phyloP scores from a whole-genome alignment of 2,113 vertebrate species.

The Prietella phreatophila region DNA sequence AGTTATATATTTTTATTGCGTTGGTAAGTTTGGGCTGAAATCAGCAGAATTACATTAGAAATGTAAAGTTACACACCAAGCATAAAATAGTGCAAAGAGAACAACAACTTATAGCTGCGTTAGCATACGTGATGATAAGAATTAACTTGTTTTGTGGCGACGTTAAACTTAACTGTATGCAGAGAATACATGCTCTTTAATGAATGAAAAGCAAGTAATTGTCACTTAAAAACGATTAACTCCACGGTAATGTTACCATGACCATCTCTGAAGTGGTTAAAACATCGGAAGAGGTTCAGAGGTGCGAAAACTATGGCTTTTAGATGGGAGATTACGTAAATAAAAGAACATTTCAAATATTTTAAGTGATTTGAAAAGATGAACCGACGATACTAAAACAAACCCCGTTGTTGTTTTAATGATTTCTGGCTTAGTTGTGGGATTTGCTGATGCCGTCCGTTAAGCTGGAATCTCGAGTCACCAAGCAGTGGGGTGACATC shows the following conservation, averaged over 20 bases:
- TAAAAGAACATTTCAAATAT: neutral
- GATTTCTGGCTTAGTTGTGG: conserved; percentile 82
- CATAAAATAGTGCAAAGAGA: too few relatives aligned
- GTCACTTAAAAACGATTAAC: neutral
- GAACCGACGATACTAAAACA: neutral
- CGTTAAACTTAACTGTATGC: neutral
- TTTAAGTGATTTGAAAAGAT: neutral
- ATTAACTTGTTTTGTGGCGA: too few relatives aligned
- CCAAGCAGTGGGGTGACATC: conserved; percentile 96
- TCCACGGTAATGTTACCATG: neutral
- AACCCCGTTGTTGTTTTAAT: neutral
- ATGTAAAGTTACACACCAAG: too few relatives aligned
- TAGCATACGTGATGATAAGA: neutral
- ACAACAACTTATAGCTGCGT: neutral
- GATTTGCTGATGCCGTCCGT: conserved; percentile 87
- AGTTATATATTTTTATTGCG: too few relatives aligned
- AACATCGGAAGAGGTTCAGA: neutral
- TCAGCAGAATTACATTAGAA: too few relatives aligned
- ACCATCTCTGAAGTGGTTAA: neutral
- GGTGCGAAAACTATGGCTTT: neutral
- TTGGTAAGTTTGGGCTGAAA: neutral
- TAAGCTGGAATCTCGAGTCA: conserved; percentile 85
- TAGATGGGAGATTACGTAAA: neutral
- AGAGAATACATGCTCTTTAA: neutral
- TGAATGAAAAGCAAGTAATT: neutral